These are phyloP conservation scores for Petaurus breviceps DNA, from an alignment of 2,113 vertebrate genomes.

Conservation along the genomic window DNA sequence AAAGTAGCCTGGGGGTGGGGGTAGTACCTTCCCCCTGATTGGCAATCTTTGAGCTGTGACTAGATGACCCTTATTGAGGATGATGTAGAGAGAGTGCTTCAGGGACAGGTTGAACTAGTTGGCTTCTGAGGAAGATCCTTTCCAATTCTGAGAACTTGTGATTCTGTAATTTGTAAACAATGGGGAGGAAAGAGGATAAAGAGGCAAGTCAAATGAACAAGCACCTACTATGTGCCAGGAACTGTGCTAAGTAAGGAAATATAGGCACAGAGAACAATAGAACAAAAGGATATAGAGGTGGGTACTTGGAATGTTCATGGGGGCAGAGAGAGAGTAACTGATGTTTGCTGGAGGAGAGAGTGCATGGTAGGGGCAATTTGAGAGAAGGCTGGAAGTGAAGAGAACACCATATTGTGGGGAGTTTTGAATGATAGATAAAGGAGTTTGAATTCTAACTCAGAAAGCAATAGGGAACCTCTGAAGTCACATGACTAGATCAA, in stretches of 20 bases:
- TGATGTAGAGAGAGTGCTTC: not conserved
- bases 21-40: not conserved
- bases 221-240: not conserved
- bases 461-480: not conserved
- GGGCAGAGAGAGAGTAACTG: not conserved
- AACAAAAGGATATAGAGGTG: not conserved
- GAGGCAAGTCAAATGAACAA: not conserved
- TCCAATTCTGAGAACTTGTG: not conserved
- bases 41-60: not conserved
- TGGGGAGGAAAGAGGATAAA: not conserved
- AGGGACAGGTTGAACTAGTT: not conserved
- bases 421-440: not conserved
- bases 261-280: not conserved
- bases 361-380: not conserved
- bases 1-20: too few relatives aligned
- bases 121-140: not conserved
- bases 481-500: not conserved
- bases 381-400: not conserved
- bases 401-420: not conserved
- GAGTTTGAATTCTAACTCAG: not conserved
- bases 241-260: not conserved
- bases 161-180: not conserved
- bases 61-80: not conserved
- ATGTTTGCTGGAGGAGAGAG: not conserved
- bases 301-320: not conserved